phyloP scores from a whole-genome alignment of 2,888 invertebrate species.

The Coenonympha glycerion region DNA sequence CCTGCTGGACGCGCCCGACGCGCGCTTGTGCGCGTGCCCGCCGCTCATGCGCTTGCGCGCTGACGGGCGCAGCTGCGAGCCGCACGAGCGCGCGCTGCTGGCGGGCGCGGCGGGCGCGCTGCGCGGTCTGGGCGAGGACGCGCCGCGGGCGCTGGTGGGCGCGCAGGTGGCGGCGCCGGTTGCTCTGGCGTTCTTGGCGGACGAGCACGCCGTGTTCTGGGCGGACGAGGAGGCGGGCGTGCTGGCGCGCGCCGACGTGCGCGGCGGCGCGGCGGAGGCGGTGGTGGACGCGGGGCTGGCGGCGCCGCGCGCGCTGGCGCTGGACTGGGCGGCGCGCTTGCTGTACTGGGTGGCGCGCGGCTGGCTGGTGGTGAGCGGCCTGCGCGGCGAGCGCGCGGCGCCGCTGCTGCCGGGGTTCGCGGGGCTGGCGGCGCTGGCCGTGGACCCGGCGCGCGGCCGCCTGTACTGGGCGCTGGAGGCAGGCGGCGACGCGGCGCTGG shows the following conservation, averaged over 20 bases:
- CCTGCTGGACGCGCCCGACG: constrained; percentile 79
- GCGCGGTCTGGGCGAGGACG: constrained; percentile 79
- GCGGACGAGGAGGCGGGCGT: constrained; percentile 77
- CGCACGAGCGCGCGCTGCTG: constrained; percentile 86
- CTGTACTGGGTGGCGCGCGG: constrained; percentile 80
- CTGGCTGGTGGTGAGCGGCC: constrained; percentile 81
- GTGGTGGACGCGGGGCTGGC: constrained; percentile 82
- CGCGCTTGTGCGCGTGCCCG: constrained; percentile 86
- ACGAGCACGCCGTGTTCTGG: no score
- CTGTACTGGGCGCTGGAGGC: constrained; percentile 76
- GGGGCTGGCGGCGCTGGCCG: constrained; percentile 71
- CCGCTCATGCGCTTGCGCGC: constrained; percentile 86
- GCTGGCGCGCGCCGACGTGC: constrained; percentile 81
- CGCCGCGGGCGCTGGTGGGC: constrained; percentile 83
- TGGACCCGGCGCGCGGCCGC: constrained; percentile 59
- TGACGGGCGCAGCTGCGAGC: constrained; percentile 81
- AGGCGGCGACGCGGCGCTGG: constrained; percentile 65
- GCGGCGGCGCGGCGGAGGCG: constrained; percentile 57
- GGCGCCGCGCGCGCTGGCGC: constrained; percentile 82
- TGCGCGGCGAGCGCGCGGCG: constrained; percentile 82
- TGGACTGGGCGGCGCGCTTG: constrained; percentile 87
- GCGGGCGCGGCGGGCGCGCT: constrained; percentile 60
- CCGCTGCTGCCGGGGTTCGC: constrained; percentile 54
- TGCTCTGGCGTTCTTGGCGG: no score
- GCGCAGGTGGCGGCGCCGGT: constrained; percentile 82